Conservation (phyloP, 2,888 invertebrate species). For the Yponomeuta malinellus region DNA sequence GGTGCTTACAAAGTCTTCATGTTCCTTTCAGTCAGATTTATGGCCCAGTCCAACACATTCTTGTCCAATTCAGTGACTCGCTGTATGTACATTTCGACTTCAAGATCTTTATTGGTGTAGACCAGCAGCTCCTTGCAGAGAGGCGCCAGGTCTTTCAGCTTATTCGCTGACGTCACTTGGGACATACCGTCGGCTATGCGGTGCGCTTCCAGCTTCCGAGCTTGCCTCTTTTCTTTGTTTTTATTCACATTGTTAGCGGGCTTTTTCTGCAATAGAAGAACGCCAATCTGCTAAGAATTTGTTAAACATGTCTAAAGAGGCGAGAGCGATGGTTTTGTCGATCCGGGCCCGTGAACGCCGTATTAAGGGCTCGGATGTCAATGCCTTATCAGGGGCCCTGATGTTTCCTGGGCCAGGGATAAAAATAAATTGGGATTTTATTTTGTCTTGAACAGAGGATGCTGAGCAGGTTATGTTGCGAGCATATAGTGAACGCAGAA, state of each 20-base stretch:
- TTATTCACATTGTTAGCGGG: constrained; percentile 54
- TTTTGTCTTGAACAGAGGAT: not conserved
- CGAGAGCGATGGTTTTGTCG: not conserved
- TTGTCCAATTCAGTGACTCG: constrained; percentile 74
- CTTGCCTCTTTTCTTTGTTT: constrained; percentile 78
- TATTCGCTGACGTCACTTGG: constrained; percentile 78
- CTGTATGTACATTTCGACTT: constrained; percentile 77
- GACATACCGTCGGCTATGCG: constrained; percentile 77
- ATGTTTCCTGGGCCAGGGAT: no score
- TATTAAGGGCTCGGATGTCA: not conserved
- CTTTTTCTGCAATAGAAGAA: constrained; percentile 63
- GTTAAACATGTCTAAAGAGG: not conserved
- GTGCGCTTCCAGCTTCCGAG: constrained; percentile 77
- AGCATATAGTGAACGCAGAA: not conserved
- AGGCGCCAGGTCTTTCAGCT: constrained; percentile 73
- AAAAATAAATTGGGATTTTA: no score
- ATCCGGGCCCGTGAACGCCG: not conserved
- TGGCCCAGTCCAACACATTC: constrained; percentile 79
- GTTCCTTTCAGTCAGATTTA: constrained; percentile 84
- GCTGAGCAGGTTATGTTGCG: not conserved
- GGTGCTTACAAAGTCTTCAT: constrained; percentile 81
- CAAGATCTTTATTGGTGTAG: constrained; percentile 77
- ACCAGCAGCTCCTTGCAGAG: constrained; percentile 77
- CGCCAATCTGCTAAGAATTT: not conserved
- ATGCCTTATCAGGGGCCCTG: not conserved